These are phyloP conservation scores for Microchrysa polita DNA, from an alignment of 2,888 invertebrate genomes.

Conservation along the genomic window DNA sequence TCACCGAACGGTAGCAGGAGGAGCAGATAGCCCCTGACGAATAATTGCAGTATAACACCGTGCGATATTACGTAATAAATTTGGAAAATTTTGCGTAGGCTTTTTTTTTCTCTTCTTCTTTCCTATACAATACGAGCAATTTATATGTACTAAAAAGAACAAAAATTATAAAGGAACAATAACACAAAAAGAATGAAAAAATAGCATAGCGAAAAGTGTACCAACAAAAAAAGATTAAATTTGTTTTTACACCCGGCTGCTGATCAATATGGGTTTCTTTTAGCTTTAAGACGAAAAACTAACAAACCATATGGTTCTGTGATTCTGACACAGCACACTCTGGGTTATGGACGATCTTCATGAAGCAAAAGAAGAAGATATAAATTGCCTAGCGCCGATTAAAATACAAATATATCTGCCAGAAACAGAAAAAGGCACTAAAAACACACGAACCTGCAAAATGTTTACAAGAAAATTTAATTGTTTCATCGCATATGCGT, in stretches of 20 bases:
- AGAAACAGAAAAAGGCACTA: background rate
- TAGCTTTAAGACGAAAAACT: constrained; percentile 14
- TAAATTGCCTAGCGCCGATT: background rate
- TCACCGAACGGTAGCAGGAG: too few relatives aligned
- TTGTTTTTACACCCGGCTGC: constrained; percentile 25
- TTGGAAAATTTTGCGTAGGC: too few relatives aligned
- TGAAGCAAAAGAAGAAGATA: too few relatives aligned
- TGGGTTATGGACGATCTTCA: constrained; percentile 8
- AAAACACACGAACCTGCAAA: constrained; percentile 21
- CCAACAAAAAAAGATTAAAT: constrained; percentile 15
- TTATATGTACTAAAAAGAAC: too few relatives aligned
- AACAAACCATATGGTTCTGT: constrained; percentile 30
- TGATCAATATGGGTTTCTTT: background rate
- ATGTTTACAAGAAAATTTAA: constrained; percentile 36
- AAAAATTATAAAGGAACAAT: too few relatives aligned
- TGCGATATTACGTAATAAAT: too few relatives aligned
- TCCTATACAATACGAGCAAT: too few relatives aligned
- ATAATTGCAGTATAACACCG: too few relatives aligned
- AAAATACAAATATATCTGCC: background rate
- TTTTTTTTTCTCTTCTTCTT: too few relatives aligned
- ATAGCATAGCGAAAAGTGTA: constrained; percentile 19
- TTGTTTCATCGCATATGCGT: constrained; percentile 29
- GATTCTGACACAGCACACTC: constrained; percentile 26
- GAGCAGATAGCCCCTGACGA: too few relatives aligned
- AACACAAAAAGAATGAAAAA: background rate